Base-by-base conservation (phyloP, 2,797 vertebrate species). In the Iguana delicatissima region DNA sequence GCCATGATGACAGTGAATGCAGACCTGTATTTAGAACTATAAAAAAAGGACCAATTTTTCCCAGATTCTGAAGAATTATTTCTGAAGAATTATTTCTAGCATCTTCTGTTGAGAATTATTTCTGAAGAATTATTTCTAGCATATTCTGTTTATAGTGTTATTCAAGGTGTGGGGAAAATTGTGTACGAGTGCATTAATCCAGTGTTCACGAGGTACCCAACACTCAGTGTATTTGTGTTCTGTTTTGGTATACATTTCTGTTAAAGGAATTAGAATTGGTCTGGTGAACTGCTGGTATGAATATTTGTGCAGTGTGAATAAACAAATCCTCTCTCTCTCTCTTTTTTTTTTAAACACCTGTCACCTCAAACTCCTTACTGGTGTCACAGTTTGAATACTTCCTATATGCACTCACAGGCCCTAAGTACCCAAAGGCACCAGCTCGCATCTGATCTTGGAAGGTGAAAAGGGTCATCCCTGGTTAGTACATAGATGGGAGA, bases 341-440 rank as follows among this genome's bases (percentile, higher is more conserved):
- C 4, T 2, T 46, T 46, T 46, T 46, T 46, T 46, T 46, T 46
- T 3, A 46, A 46, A 46, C 42, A 46, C 42, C 86, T 84, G 32
- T 88, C 89, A 92, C 79, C 73, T 52, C 82, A 91, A 72, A 91
- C 62, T 64, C 89, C 42, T 69, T 88, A 83, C 35, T 92, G 90
- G 88, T 35, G 9, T 24, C 72, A 24, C 35, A 59, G 92, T 94
- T 92, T 95, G 72, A 81, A 91, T 85, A 90, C 89, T 89, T 90
- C 46, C 92, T 90, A 89, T 90, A 93, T 86, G 73, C 73, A 88
- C 35, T 77, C 29, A 62, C 10, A 69, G 29, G 59, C 4, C 59
- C 59, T 22, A 5, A 62, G 32, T 69, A 69, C 12, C 29, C 29
- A 32, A 69, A 32, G 8, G 12, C 67, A 69, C 29, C 29, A 62